Percentiles rank a stretch among this genome's conserved stretches.
Conservation (phyloP, 2,888 invertebrate species). For the Meandrusa payeni region DNA sequence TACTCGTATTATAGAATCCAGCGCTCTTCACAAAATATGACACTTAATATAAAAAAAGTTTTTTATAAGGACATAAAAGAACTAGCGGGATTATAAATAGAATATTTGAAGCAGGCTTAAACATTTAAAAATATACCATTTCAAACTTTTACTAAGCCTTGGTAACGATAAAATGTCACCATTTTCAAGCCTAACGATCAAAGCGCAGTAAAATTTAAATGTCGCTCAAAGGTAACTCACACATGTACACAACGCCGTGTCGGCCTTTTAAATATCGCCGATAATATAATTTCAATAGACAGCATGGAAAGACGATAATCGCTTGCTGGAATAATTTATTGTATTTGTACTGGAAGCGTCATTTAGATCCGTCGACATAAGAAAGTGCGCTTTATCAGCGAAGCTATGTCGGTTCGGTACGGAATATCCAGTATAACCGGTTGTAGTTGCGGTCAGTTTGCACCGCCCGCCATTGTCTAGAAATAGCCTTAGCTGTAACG, state of each 20-base stretch:
- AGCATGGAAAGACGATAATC: conserved; percentile 4
- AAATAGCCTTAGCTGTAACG: conserved; percentile 43
- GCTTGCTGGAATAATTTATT: conserved; percentile 9
- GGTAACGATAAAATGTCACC: conserved; percentile 11
- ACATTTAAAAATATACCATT: conserved; percentile 12
- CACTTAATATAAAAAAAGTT: too few relatives aligned
- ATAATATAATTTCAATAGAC: conserved; percentile 16
- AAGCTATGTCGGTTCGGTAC: conserved; percentile 15
- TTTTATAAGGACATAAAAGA: too few relatives aligned
- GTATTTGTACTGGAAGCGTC: conserved; percentile 13
- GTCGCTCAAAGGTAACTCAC: conserved; percentile 18
- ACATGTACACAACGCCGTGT: background rate
- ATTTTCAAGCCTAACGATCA: conserved; percentile 17
- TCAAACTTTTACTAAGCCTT: conserved; percentile 2
- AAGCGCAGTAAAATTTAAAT: conserved; percentile 21
- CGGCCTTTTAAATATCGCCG: conserved; percentile 16
- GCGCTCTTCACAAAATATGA: too few relatives aligned
- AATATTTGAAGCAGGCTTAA: background rate
- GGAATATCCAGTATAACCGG: conserved; percentile 47
- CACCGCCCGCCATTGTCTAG: conserved; percentile 62
- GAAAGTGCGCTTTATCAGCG: conserved; percentile 42
- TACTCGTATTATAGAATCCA: too few relatives aligned
- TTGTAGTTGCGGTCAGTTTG: conserved; percentile 56
- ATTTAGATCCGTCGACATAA: conserved; percentile 29
- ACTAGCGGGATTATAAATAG: too few relatives aligned